phyloP scores from a whole-genome alignment of 2,797 vertebrate genomes.

The Phalanger gymnotis region DNA sequence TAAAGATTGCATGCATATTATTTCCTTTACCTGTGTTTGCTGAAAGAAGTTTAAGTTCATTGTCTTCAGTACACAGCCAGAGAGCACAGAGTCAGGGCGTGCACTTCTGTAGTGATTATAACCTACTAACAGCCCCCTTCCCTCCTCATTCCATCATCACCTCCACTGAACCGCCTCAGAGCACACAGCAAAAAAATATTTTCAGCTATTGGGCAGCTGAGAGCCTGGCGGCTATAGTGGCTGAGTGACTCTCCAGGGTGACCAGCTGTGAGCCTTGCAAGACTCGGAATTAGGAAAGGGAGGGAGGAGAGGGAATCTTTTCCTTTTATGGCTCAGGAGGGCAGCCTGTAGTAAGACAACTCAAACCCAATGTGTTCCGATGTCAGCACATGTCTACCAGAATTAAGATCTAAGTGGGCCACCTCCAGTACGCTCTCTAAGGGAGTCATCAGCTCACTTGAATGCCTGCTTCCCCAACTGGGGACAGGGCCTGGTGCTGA shows the following conservation, averaged over 20 bases:
- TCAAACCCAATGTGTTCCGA: neutral
- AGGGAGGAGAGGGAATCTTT: neutral
- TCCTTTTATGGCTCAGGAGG: slow-evolving; percentile 3
- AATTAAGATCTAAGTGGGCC: slow-evolving; percentile 15
- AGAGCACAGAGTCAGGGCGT: neutral
- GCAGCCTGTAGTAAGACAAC: slow-evolving; percentile 7
- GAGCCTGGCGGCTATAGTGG: neutral
- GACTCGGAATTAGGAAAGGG: neutral
- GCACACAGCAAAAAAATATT: neutral
- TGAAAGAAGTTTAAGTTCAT: neutral
- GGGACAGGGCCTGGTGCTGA: slow-evolving; percentile 12
- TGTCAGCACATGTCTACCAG: slow-evolving; percentile 38
- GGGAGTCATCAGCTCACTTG: neutral
- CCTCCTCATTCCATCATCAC: neutral
- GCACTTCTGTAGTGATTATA: neutral
- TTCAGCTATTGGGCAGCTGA: neutral
- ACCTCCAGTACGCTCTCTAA: neutral
- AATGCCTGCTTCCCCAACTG: neutral
- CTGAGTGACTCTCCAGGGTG: neutral
- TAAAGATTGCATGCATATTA: neutral
- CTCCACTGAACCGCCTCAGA: neutral
- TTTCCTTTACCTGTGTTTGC: neutral
- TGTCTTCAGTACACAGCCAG: neutral
- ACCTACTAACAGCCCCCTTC: neutral
- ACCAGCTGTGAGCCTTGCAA: neutral